Evolutionary conservation across 2,888 invertebrate genomes (phyloP), one percentile per base, ranked within the genome.

Genomic region (Taphrorychus bicolor): DNA sequence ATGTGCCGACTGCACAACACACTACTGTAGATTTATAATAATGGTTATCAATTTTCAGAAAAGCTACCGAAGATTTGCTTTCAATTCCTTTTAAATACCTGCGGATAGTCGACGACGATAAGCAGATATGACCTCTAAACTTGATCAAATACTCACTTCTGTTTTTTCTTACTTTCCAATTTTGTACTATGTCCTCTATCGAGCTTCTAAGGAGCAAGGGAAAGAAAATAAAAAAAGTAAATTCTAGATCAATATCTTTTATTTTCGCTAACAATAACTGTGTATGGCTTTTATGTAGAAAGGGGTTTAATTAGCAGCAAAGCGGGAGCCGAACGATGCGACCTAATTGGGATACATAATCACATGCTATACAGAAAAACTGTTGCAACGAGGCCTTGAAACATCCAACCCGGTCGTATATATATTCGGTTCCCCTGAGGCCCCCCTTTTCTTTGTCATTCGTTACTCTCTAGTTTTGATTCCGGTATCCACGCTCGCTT

Each of bases 261-360:
- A 51, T 51, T 21, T 51, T 54, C 54, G 23, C 54, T 54, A 54
- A 54, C 54, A 54, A 54, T 54, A 54, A 54, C 54, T 54, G 54
- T 54, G 24, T 32, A 54, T 32, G 54, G 24, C 32, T 22, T 54
- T 14, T 53, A 16, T n/a, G 53, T 9, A 32, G 45, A 45, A 14
- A 45, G 45, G 17, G 14, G 45, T 11, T 17, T 45, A 32, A 32
- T 9, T 11, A 7, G 9, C 32, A 11, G 32, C 2, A 9, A 11
- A 32, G 32, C 32, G 32, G 11, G 11, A 32, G 11, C 32, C 11
- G 9, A 32, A 32, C 32, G 11, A 32, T 32, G 32, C 7, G 32
- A 11, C 32, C 32, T n/a, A n/a, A n/a, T n/a, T n/a, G n/a, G n/a
- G n/a, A n/a, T n/a, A n/a, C n/a, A n/a, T n/a, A n/a, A n/a, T n/a